Base-by-base conservation (phyloP, 2,113 vertebrate genomes). In the Oryzias curvinotus region DNA sequence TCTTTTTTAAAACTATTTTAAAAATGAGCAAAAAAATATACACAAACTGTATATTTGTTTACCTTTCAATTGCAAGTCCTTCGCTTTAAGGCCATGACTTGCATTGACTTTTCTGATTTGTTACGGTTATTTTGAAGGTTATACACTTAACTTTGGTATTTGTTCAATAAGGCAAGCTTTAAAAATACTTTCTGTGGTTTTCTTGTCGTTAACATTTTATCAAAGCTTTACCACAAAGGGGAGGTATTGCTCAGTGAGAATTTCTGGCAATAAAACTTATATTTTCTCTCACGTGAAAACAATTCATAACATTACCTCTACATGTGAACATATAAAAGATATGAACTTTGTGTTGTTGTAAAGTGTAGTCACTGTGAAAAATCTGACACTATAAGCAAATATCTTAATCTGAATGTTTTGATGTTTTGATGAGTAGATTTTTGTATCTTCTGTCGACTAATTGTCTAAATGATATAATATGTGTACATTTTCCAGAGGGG, bases 1-100 rank as follows among this genome's bases (percentile, higher is more conserved):
- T 60, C 36, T 82, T 85, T 89, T 87, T 85, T 81, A 60, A 72
- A 73, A 71, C 49, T 58, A 42, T 85, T 89, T 87, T 85, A 82
- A 60, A 72, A 73, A 71, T 49, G 58, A 42, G 30, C 18, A 36
- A 56, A 14, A 14, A 18, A n/a, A 2, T 55, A 51, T 44, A 61
- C 30, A 54, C 8, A 5, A 53, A 60, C 52, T 75, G 74, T 47
- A 77, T 73, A 19, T 73, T 61, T 85, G 6, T 77, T 83, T 77
- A 78, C 77, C 82, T 43, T 63, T 75, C 68, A 58, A 50, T 78
- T 66, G 48, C 30, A 55, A 57, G 44, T 59, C 59, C 1, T 54
- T 54, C 63, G 55, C 71, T 56, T 59, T 61, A 66, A 73, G 18
- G 19, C 58, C 78, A 78, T 78, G 80, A 78, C 68, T 77, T 78